Evolutionary conservation across 2,113 vertebrate species (phyloP), one percentile per base, ranked within the genome.

Genomic region (Dolichotis patagonum): DNA sequence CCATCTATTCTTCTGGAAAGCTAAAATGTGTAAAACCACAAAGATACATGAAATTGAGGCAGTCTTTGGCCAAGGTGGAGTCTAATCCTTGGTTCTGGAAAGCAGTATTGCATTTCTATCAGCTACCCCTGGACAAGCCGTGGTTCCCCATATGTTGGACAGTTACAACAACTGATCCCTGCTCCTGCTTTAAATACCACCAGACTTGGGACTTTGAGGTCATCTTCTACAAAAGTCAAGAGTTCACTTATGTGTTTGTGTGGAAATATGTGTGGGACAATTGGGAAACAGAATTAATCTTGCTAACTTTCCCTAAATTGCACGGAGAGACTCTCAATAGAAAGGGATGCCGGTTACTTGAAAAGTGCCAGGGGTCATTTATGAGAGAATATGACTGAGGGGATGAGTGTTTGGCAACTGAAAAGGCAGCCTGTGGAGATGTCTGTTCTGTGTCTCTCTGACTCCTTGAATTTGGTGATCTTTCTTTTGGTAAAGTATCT

Each of bases 401-500:
- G 0, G 82, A 14, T 93, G 41, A 0, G 9, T 38, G 28, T 54
- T 24, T n/a, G 4, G 13, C 14, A 52, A n/a, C 11, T 5, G 10
- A 5, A 32, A 58, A 19, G 24, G 24, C n/a, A 90, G 58, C 7
- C 2, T 6, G 14, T 35, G 71, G 28, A 22, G 52, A 35, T 14
- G 9, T 14, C 43, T 65, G 58, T 63, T 96, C 90, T 96, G 49
- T 93, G 95, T 97, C 62, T 96, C 88, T 96, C 71, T 85, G 82
- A 84, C 85, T 13, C 54, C 63, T 81, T 80, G 93, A 84, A 89
- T 95, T 95, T 92, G 94, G 71, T 41, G 94, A 43, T 92, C 94
- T 96, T 95, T n/a, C 87, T 97, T 95, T 41, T 92, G 62, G 56
- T 67, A 82, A 69, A 81, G 85, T 97, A 96, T 95, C 97, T 97